Evolutionary conservation across 2,888 invertebrate genomes (phyloP).

Genomic region (Cosmia trapezina): DNA sequence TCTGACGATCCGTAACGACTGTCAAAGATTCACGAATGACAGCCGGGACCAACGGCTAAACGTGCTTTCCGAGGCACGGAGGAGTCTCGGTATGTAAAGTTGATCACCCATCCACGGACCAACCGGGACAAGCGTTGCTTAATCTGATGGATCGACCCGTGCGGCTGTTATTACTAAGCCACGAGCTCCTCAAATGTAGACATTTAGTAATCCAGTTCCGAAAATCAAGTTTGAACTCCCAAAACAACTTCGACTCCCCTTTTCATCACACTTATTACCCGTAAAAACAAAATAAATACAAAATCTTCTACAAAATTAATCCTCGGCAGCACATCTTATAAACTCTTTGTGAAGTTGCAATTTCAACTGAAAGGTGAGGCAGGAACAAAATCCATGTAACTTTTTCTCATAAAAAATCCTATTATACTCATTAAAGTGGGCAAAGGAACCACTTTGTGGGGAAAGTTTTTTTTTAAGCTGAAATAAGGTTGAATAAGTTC

Average conservation of each 20-base stretch:
- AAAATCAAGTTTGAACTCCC: not conserved
- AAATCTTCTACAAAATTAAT: constrained; percentile 22
- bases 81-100: no score
- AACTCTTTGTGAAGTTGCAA: constrained; percentile 38
- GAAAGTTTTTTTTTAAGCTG: constrained; percentile 46
- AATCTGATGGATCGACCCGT: no score
- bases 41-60: no score
- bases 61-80: no score
- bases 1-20: no score
- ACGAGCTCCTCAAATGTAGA: no score
- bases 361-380: constrained; percentile 38
- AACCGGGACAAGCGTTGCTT: no score
- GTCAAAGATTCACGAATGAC: no score
- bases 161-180: no score
- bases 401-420: constrained; percentile 61
- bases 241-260: not conserved
- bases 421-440: constrained; percentile 58
- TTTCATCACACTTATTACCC: not conserved
- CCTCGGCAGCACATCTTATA: not conserved
- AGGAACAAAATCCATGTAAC: constrained; percentile 43
- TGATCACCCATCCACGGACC: no score
- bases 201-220: no score
- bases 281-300: not conserved
- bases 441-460: constrained; percentile 40
- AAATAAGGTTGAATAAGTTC: constrained; percentile 55